Evolutionary conservation across 2,888 invertebrate species (phyloP).

Genomic region (Agrypnus murinus): DNA sequence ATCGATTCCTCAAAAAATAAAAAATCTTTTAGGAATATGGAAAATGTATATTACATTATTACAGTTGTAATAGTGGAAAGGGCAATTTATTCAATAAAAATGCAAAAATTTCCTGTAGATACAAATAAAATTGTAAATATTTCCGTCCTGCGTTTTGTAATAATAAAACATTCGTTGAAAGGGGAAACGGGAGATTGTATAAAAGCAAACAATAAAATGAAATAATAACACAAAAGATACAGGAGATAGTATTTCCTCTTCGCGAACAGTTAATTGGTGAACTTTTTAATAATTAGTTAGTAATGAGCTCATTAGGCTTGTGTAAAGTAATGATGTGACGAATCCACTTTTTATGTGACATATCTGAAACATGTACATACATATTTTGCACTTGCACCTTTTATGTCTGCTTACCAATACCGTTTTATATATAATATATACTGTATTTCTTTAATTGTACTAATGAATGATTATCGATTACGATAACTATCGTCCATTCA

Average conservation of each 20-base stretch:
- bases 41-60: no score
- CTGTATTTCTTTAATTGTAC: no score
- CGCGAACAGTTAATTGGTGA: conserved; percentile 41
- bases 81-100: no score
- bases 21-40: no score
- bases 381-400: conserved; percentile 23
- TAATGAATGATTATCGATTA: no score
- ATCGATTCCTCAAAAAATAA: no score
- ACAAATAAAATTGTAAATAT: conserved; percentile 5
- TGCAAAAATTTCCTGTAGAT: no score
- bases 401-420: no score
- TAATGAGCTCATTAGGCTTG: conserved; percentile 46
- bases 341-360: conserved; percentile 40
- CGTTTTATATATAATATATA: no score
- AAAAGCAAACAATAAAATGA: conserved; percentile 31
- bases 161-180: no score
- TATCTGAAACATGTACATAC: conserved; percentile 20
- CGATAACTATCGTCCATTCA: no score
- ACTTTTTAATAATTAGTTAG: conserved; percentile 42
- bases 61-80: no score
- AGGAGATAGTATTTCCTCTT: conserved; percentile 29
- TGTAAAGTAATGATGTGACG: conserved; percentile 40
- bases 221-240: not conserved
- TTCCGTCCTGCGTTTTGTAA: conserved; percentile 14
- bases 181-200: conserved; percentile 18